Conservation (phyloP, 2,888 invertebrate species). For the Belgica antarctica region DNA sequence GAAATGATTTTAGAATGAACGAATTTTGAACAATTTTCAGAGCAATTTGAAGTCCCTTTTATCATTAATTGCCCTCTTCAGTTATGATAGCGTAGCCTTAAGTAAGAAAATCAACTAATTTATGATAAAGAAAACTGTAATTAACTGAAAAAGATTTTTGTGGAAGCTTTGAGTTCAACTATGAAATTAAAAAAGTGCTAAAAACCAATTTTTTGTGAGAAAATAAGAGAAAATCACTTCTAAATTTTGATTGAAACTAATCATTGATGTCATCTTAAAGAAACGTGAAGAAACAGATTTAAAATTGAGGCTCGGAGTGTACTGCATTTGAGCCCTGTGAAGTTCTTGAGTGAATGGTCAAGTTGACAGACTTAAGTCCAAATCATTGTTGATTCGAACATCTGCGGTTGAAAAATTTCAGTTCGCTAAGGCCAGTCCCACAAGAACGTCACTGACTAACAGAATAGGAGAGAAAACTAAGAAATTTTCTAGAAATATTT, state of each 20-base stretch:
- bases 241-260: constrained; percentile 36
- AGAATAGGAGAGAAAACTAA: not conserved
- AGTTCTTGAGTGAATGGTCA: too few species aligned
- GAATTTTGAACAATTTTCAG: constrained; percentile 6
- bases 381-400: too few species aligned
- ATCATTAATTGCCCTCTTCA: not conserved
- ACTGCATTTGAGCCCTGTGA: too few species aligned
- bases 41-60: not conserved
- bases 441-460: too few species aligned
- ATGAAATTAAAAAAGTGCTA: constrained; percentile 36
- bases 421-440: not conserved
- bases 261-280: not conserved
- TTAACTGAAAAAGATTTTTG: not conserved
- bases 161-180: constrained; percentile 17
- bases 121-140: constrained; percentile 8
- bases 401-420: too few species aligned
- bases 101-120: not conserved
- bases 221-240: constrained; percentile 11
- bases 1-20: not conserved
- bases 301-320: too few species aligned
- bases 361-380: too few species aligned
- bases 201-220: constrained; percentile 26
- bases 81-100: not conserved
- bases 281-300: not conserved
- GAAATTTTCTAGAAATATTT: constrained; percentile 1